Conservation (phyloP, 2,888 invertebrate genomes). For the Himalopsyche tibetana region DNA sequence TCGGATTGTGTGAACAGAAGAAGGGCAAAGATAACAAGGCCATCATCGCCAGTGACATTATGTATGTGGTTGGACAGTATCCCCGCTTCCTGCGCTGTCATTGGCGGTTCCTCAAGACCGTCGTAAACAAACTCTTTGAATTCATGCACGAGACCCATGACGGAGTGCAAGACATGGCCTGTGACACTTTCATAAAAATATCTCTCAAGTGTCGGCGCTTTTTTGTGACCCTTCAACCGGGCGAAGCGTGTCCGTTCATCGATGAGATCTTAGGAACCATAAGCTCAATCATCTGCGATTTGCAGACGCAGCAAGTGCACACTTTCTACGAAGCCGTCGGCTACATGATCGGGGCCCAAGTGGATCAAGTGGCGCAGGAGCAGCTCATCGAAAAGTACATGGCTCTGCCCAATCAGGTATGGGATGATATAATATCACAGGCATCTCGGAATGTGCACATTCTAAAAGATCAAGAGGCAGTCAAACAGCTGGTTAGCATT, state of each 20-base stretch:
- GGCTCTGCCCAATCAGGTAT: conserved; percentile 97
- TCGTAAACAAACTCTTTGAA: conserved; percentile 99
- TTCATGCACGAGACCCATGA: conserved; percentile 99
- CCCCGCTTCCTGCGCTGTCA: conserved; percentile 98
- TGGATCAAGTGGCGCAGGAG: conserved; percentile 93
- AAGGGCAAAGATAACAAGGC: conserved; percentile 99
- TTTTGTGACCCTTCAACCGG: conserved; percentile 97
- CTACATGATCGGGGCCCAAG: conserved; percentile 98
- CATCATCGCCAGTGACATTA: conserved; percentile 99
- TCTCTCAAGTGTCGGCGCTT: conserved; percentile 98
- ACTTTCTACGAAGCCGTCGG: conserved; percentile 99
- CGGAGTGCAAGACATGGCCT: conserved; percentile 99
- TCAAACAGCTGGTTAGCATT: conserved; percentile 98
- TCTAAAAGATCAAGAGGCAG: conserved; percentile 96
- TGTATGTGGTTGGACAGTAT: conserved; percentile 99
- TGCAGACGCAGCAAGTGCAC: conserved; percentile 98
- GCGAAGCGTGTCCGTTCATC: conserved; percentile 98
- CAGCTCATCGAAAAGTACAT: conserved; percentile 98
- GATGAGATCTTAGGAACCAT: conserved; percentile 98
- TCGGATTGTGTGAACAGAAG: conserved; percentile 98
- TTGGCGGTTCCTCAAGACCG: conserved; percentile 99
- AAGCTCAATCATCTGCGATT: conserved; percentile 98
- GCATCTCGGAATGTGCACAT: conserved; percentile 98
- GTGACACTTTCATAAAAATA: conserved; percentile 99
- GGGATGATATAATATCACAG: conserved; percentile 98